Base-by-base conservation (phyloP, 2,888 invertebrate species). In the Taenaris catops region DNA sequence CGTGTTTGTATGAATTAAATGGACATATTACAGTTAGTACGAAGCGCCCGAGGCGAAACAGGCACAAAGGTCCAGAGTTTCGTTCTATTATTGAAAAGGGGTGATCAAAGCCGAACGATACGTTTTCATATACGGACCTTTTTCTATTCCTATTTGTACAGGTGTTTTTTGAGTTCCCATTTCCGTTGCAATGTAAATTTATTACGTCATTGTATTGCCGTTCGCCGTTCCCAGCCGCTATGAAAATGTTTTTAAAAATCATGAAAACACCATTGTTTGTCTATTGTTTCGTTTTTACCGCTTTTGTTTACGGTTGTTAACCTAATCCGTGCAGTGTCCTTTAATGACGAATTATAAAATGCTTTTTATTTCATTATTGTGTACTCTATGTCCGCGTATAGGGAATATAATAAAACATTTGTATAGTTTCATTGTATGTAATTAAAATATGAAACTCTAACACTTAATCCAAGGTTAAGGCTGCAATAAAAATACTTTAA, bases 31-130 rank as follows among this genome's bases (percentile, higher is more conserved):
- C 65, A 51, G 58, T 49, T 51, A 49, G 48, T 54, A 53, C 55
- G 38, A 46, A 39, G 48, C 39, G 72, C 74, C 70, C 47, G 50
- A 45, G 67, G 79, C 71, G 38, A 52, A 49, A 49, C 51, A 50
- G 50, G 54, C 56, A 69, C 72, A 78, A 78, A 80, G 72, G 67
- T 66, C 43, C 46, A 42, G 57, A 51, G 63, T 55, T 63, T 61
- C 48, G 52, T 63, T 71, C 66, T 71, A 78, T 78, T 81, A 80
- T 81, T 76, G 80, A 76, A 78, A 78, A 78, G 70, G 76, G 79
- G 72, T 72, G 84, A 79, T 83, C 81, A 81, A 81, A 81, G 80
- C 68, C 64, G 62, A 63, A 61, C 69, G 71, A 71, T 71, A 76
- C 62, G 76, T 70, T 70, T 66, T 68, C 63, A 63, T 68, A 68